phyloP scores from a whole-genome alignment of 2,113 vertebrate genomes.

The Oreocharis arfaki region DNA sequence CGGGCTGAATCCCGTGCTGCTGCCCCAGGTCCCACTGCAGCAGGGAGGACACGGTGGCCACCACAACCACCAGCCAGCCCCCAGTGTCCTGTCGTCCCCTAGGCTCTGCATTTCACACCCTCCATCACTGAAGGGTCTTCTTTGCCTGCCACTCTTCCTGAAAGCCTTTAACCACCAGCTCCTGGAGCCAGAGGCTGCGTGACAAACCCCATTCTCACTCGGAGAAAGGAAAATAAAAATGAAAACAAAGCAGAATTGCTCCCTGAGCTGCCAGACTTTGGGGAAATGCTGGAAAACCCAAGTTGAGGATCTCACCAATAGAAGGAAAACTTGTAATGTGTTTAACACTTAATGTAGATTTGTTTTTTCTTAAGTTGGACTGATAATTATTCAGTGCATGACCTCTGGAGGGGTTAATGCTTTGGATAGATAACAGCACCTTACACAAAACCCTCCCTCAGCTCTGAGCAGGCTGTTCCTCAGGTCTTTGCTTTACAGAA shows the following conservation, averaged over 20 bases:
- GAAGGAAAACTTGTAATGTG: neutral
- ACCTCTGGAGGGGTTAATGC: neutral
- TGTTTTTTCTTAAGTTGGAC: neutral
- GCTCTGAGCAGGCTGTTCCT: neutral
- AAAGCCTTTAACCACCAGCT: neutral
- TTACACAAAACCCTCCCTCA: neutral
- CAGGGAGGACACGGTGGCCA: neutral
- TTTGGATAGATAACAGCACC: neutral
- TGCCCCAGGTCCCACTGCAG: neutral
- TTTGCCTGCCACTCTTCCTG: neutral
- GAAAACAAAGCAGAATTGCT: neutral
- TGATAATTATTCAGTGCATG: neutral
- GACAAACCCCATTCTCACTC: neutral
- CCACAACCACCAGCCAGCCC: neutral
- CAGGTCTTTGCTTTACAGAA: neutral
- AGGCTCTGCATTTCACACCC: neutral
- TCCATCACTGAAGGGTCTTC: neutral
- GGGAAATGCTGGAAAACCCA: neutral
- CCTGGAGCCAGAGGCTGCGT: neutral
- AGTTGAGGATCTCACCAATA: neutral
- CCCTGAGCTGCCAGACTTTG: neutral
- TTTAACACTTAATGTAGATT: neutral
- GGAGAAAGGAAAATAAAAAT: neutral
- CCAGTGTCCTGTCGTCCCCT: neutral
- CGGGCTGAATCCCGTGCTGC: rapidly evolving